A percentile compares a stretch with the other conserved stretches of the same genome.
These are phyloP conservation scores for Odobenus rosmarus DNA, from an alignment of 2,113 vertebrate species.

Conservation along the genomic window DNA sequence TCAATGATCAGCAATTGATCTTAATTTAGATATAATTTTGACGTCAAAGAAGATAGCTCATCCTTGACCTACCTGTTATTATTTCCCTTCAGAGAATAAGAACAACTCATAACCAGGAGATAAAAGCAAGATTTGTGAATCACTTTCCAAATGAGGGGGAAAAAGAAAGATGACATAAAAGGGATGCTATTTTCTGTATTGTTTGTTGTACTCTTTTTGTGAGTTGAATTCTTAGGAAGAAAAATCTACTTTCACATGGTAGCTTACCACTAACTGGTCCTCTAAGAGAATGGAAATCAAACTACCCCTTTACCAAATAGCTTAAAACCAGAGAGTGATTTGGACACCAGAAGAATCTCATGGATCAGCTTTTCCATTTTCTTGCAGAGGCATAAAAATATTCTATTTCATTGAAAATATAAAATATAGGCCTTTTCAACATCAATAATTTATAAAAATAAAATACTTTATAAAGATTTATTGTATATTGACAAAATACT, in stretches of 20 bases:
- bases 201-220: not conserved
- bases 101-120: not conserved
- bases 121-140: not conserved
- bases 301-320: not conserved
- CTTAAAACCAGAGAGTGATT: not conserved
- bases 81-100: not conserved
- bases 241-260: not conserved
- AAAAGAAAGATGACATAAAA: not conserved
- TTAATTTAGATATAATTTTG: not conserved
- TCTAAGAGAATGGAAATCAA: not conserved
- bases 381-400: not conserved
- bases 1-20: not conserved
- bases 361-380: not conserved
- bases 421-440: not conserved
- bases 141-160: not conserved
- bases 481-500: not conserved
- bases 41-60: not conserved
- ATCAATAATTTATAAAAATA: slow-evolving; percentile 8
- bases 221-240: not conserved
- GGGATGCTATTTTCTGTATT: not conserved
- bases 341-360: not conserved
- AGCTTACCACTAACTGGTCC: not conserved
- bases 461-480: not conserved
- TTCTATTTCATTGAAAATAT: slow-evolving; percentile 5
- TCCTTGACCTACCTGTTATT: not conserved